phyloP scores from a whole-genome alignment of 2,888 invertebrate species.

The Linyphia triangularis region DNA sequence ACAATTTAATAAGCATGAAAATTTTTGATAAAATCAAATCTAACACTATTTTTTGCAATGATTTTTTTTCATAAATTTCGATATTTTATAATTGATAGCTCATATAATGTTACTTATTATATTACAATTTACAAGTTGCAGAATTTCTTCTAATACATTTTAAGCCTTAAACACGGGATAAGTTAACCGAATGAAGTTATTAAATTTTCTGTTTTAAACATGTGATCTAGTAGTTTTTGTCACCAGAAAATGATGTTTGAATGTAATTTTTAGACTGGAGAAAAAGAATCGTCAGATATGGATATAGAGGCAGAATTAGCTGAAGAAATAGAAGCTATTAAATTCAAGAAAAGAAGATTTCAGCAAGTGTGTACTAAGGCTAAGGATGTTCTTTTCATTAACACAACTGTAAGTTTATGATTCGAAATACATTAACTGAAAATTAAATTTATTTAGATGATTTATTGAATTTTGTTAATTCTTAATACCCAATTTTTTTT shows the following conservation, averaged over 20 bases:
- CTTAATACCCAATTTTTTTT: not conserved
- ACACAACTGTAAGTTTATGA: constrained; percentile 83
- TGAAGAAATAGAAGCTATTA: constrained; percentile 78
- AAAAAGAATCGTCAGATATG: constrained; percentile 78
- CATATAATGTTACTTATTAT: no score
- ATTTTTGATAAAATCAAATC: no score
- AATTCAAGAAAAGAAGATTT: constrained; percentile 78
- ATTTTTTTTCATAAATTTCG: no score
- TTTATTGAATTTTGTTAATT: not conserved
- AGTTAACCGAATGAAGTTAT: no score
- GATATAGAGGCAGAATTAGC: constrained; percentile 80
- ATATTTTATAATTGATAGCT: no score
- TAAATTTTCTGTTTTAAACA: not conserved
- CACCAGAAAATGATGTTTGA: no score
- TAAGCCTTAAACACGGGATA: no score
- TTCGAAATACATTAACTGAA: not conserved
- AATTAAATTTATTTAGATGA: not conserved
- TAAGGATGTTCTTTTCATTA: constrained; percentile 91
- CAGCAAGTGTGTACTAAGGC: constrained; percentile 90
- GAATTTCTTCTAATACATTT: no score
- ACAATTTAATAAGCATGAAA: no score
- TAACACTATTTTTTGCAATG: no score
- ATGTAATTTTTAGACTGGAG: not conserved
- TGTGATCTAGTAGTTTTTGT: no score
- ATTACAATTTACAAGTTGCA: no score